These are phyloP conservation scores for Fragum fragum DNA, from an alignment of 2,888 invertebrate species.

Conservation along the genomic window DNA sequence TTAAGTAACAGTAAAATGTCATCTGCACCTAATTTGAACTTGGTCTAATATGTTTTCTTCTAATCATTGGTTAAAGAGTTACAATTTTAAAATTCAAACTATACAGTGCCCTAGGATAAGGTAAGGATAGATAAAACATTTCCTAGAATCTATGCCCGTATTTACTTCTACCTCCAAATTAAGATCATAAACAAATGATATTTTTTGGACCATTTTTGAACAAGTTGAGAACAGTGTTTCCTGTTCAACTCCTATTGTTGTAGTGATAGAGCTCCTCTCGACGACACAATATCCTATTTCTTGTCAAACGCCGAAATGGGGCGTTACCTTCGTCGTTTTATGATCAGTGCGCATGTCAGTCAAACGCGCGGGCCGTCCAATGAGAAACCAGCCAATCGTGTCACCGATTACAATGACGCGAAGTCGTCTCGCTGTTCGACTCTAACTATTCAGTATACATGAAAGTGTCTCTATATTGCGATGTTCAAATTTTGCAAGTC, in stretches of 20 bases:
- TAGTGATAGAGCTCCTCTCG: constrained; percentile 4
- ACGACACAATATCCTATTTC: constrained; percentile 28
- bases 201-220: too few species aligned
- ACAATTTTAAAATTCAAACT: too few species aligned
- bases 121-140: too few species aligned
- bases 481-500: constrained; percentile 77
- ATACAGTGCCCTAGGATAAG: too few species aligned
- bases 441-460: constrained; percentile 86
- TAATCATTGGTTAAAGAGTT: too few species aligned
- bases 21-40: too few species aligned
- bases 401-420: constrained; percentile 78
- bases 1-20: too few species aligned
- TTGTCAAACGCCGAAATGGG: constrained; percentile 16
- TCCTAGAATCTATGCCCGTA: too few species aligned
- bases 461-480: constrained; percentile 89
- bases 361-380: constrained; percentile 75
- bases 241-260: constrained; percentile 14
- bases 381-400: constrained; percentile 62
- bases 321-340: constrained; percentile 67
- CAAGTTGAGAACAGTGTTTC: background rate
- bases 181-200: too few species aligned
- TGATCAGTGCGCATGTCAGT: constrained; percentile 81
- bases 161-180: too few species aligned
- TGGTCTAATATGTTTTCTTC: too few species aligned
- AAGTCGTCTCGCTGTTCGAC: constrained; percentile 77